Percentiles rank a stretch among this genome's conserved stretches.
Evolutionary conservation across 2,113 vertebrate genomes (phyloP).

Genomic region (Amblyornis subalaris): DNA sequence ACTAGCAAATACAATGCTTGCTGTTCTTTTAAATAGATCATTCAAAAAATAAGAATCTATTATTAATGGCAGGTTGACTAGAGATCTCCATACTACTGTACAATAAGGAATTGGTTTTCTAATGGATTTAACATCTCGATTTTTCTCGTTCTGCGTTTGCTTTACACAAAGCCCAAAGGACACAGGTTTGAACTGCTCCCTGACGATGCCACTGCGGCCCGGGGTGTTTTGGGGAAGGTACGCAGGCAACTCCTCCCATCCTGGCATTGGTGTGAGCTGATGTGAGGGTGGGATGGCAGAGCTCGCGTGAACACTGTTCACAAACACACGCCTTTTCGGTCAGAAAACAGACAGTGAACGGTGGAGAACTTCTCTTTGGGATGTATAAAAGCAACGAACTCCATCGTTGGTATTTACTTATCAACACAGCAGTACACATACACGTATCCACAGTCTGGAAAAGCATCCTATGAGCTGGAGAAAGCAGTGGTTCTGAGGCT

Average conservation of each 20-base stretch:
- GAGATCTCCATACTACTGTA: conserved; percentile 65
- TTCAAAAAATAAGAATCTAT: conserved; percentile 70
- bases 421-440: conserved; percentile 50
- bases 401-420: conserved; percentile 60
- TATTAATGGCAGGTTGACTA: conserved; percentile 66
- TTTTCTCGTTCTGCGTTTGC: conserved; percentile 47
- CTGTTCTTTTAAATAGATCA: conserved; percentile 65
- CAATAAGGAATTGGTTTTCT: conserved; percentile 54
- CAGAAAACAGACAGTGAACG: conserved; percentile 59
- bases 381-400: conserved; percentile 59
- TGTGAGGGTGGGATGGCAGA: conserved; percentile 51
- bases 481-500: conserved; percentile 65
- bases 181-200: conserved; percentile 48
- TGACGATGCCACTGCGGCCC: conserved; percentile 35
- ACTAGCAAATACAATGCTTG: conserved; percentile 66
- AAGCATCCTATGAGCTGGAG: conserved; percentile 60
- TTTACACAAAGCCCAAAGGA: conserved; percentile 63
- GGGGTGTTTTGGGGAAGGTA: conserved; percentile 41
- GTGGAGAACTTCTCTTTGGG: conserved; percentile 57
- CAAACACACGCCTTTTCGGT: conserved; percentile 42
- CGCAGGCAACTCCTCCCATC: conserved; percentile 40
- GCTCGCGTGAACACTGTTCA: conserved; percentile 51
- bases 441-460: conserved; percentile 57
- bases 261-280: conserved; percentile 51
- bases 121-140: conserved; percentile 48